These are phyloP conservation scores for Harpalus rubripes DNA, from an alignment of 2,888 invertebrate species.

Conservation along the genomic window DNA sequence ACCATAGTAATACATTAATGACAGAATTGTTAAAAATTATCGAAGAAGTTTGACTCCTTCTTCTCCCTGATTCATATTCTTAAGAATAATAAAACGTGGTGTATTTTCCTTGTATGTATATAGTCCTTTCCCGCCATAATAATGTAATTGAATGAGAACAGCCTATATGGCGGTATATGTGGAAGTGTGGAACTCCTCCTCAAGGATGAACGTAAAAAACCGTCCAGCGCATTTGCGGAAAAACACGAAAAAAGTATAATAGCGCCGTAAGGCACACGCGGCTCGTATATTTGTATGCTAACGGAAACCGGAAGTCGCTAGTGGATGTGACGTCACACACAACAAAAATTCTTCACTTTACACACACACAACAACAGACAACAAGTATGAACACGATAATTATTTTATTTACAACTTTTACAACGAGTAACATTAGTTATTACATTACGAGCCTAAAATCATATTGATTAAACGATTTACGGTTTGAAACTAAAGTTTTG, in stretches of 20 bases:
- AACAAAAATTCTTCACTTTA: not conserved
- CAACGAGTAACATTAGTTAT: not conserved
- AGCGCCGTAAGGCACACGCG: slow-evolving; percentile 49
- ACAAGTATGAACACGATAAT: not conserved
- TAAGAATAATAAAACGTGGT: not conserved
- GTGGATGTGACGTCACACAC: slow-evolving; percentile 48
- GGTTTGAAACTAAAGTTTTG: no score
- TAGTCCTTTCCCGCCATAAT: not conserved
- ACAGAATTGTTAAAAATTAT: no score
- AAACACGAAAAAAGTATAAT: slow-evolving; percentile 57
- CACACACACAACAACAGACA: not conserved
- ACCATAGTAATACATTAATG: no score
- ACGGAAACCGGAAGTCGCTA: slow-evolving; percentile 37
- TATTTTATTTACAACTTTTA: not conserved
- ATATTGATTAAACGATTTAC: no score
- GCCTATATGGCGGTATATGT: not conserved
- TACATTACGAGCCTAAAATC: no score
- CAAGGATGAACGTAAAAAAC: slow-evolving; percentile 19
- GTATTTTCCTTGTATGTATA: not conserved
- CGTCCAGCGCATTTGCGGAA: slow-evolving; percentile 36
- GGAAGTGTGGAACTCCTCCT: not conserved
- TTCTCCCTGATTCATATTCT: not conserved
- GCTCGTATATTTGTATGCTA: slow-evolving; percentile 54
- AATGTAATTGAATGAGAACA: not conserved
- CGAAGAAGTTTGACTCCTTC: no score